phyloP scores from a whole-genome alignment of 2,797 vertebrate genomes.

The Nannoperca obscura region DNA sequence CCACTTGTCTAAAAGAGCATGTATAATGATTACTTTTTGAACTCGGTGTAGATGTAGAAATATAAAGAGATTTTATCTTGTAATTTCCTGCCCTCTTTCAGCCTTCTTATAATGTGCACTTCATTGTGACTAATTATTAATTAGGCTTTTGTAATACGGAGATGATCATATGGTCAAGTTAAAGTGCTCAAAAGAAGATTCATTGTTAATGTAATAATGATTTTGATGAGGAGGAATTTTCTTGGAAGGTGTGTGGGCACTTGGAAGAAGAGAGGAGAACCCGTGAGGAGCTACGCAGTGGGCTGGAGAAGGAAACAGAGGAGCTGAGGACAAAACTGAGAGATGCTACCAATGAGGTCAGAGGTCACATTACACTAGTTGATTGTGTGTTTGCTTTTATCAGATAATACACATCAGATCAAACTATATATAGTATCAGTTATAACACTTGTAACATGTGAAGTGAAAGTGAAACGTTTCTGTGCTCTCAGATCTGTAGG shows the following conservation, averaged over 20 bases:
- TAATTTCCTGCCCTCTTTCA: constrained; percentile 56
- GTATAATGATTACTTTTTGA: constrained; percentile 38
- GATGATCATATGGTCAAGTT: constrained; percentile 21
- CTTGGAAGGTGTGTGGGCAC: constrained; percentile 73
- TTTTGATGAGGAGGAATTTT: constrained; percentile 39
- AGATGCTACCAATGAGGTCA: constrained; percentile 89
- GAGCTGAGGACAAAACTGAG: constrained; percentile 87
- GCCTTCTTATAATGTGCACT: constrained; percentile 28
- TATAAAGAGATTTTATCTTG: constrained; percentile 52
- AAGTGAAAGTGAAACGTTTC: background rate
- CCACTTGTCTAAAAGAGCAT: constrained; percentile 13
- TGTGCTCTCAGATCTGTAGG: constrained; percentile 76
- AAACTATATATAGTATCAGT: too few species aligned
- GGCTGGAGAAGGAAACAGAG: constrained; percentile 88
- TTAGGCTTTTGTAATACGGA: constrained; percentile 39
- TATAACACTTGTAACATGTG: background rate
- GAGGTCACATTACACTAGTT: constrained; percentile 15
- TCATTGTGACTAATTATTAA: constrained; percentile 48
- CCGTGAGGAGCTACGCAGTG: constrained; percentile 83
- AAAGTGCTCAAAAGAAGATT: constrained; percentile 15
- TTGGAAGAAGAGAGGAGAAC: constrained; percentile 89
- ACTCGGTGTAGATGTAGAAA: constrained; percentile 38
- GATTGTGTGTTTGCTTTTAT: background rate
- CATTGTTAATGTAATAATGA: background rate
- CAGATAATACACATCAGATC: background rate